Conservation (phyloP, 2,797 vertebrate genomes). For the Chiloscyllium punctatum region DNA sequence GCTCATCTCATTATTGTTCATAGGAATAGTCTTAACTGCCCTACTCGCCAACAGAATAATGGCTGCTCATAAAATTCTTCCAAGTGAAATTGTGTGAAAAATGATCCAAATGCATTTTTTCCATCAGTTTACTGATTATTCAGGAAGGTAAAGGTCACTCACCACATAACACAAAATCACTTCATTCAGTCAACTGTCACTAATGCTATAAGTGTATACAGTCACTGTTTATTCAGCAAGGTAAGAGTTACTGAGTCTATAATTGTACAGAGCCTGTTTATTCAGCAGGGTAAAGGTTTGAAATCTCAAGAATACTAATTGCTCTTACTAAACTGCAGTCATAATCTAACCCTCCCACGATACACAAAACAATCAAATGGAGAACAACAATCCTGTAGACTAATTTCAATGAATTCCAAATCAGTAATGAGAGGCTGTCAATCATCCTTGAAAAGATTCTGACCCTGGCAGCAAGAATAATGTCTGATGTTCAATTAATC, state of each 20-base stretch:
- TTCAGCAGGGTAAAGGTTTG: background rate
- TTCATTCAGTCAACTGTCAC: background rate
- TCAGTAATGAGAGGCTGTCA: background rate
- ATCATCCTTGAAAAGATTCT: background rate
- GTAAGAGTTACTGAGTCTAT: background rate
- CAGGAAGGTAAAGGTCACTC: background rate
- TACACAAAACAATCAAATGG: background rate
- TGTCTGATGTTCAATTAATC: background rate
- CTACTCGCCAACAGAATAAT: background rate
- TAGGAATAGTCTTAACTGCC: background rate
- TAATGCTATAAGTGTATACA: background rate
- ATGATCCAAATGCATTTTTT: background rate
- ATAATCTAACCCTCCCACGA: background rate
- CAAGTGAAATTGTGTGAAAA: background rate
- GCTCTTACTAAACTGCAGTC: background rate
- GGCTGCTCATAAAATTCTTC: background rate
- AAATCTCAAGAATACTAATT: conserved; percentile 8
- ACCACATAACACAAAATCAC: too few relatives aligned
- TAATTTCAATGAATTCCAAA: background rate
- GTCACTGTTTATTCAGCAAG: background rate
- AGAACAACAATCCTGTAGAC: background rate
- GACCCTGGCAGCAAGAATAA: background rate
- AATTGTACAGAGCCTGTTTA: background rate
- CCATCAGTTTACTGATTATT: background rate
- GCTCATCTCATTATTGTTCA: background rate